Evolutionary conservation across 1,140 invertebrate genomes (phyloP), one percentile per base, ranked within the genome.

Genomic region (Goniozus legneri): DNA sequence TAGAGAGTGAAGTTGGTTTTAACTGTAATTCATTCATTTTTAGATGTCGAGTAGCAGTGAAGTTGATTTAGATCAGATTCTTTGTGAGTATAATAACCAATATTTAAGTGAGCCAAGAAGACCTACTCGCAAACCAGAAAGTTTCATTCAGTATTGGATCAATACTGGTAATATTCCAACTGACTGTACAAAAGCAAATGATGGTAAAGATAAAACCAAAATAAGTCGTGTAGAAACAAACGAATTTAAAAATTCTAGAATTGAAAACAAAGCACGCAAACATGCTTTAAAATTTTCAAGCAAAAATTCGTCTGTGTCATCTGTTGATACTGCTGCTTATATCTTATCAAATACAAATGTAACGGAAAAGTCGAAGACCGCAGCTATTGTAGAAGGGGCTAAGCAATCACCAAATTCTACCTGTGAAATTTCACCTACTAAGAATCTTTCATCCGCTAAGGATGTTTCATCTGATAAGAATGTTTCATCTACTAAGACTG

Each of bases 261-360:
- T n/a, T 22, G 8, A 4, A 40, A 12, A 35, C 32, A 15, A n/a
- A 31, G 16, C 10, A 34, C 40, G 8, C 12, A 42, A 14, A n/a
- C n/a, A 35, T 32, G 24, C 16, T 32, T 18, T 18, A 35, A 32
- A 12, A 22, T 21, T 13, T 3, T 7, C 10, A 8, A 10, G 12
- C n/a, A 20, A 48, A 12, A 41, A 32, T 8, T 62, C 50, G 4
- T 53, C 50, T 3, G 47, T 32, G 13, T 65, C 54, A 39, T 67
- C 64, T 27, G 56, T 70, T 10, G 56, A 70, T 27, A 71, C 69
- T 34, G 57, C 54, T 8, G 59, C 50, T 19, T 70, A 70, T 41
- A 69, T 70, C 32, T 45, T 65, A 36, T 64, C 66, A 16, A 65
- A 68, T 38, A 45, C 44, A 8, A 68, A 68, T 40, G 34, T 51